Conservation (phyloP, 1,140 invertebrate species). For the Drosophila ficusphila region DNA sequence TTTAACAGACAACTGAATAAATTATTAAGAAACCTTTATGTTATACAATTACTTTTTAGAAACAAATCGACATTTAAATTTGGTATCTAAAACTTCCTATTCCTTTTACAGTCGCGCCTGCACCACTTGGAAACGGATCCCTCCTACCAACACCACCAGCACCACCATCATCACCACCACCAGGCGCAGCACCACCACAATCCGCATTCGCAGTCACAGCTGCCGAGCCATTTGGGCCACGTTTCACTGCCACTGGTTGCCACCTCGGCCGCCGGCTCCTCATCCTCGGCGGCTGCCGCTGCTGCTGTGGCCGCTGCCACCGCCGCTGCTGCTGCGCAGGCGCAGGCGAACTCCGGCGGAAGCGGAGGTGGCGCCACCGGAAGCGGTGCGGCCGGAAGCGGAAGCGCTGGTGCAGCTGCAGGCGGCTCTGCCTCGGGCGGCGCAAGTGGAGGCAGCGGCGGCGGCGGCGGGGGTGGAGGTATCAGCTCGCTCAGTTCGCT, state of each 20-base stretch:
- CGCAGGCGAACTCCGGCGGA: constrained; percentile 25
- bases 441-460: no score
- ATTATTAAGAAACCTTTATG: background rate
- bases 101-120: constrained; percentile 71
- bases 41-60: no score
- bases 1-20: no score
- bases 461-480: no score
- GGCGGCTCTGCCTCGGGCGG: constrained; percentile 6
- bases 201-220: constrained; percentile 28
- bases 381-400: constrained; percentile 16
- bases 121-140: constrained; percentile 84
- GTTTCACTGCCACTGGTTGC: constrained; percentile 51
- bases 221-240: constrained; percentile 48
- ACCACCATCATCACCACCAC: constrained; percentile 64
- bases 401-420: constrained; percentile 1
- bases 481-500: constrained; percentile 80
- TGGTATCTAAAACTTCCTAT: no score
- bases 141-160: constrained; percentile 79
- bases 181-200: constrained; percentile 55
- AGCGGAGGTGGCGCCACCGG: constrained; percentile 7
- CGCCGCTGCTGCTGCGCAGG: constrained; percentile 21
- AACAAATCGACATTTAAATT: no score
- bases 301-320: constrained; percentile 37
- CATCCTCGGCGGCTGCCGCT: constrained; percentile 48
- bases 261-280: constrained; percentile 39